These are phyloP conservation scores for Hylaeus volcanicus DNA, from an alignment of 1,140 invertebrate genomes.

Conservation along the genomic window DNA sequence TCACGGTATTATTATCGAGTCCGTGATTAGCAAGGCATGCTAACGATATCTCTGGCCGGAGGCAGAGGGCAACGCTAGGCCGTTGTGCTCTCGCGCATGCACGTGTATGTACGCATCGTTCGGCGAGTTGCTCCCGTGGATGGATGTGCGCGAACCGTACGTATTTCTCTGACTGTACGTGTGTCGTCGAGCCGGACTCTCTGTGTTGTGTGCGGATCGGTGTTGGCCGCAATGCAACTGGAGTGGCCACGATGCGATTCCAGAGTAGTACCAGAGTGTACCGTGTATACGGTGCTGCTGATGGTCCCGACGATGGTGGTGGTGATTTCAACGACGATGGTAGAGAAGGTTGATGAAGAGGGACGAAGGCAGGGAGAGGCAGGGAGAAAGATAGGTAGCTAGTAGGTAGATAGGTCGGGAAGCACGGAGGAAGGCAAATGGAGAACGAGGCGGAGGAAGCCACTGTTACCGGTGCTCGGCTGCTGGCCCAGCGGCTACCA, in stretches of 20 bases:
- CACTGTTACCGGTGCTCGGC: constrained; percentile 43
- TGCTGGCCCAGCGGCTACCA: constrained; percentile 44
- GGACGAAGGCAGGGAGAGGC: constrained; percentile 30
- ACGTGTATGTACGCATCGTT: constrained; percentile 51
- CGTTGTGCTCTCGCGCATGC: constrained; percentile 60
- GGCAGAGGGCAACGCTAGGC: constrained; percentile 71
- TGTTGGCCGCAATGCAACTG: constrained; percentile 70
- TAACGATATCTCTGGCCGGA: constrained; percentile 80
- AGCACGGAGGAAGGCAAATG: constrained; percentile 54
- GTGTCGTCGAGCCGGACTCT: constrained; percentile 17
- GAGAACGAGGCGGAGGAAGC: constrained; percentile 56
- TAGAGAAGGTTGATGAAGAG: constrained; percentile 54
- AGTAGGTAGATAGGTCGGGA: constrained; percentile 27
- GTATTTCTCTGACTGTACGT: constrained; percentile 21
- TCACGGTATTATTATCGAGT: constrained; percentile 81
- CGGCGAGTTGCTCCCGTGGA: constrained; percentile 49
- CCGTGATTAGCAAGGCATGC: constrained; percentile 81
- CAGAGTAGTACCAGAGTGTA: constrained; percentile 66
- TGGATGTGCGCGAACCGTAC: constrained; percentile 50
- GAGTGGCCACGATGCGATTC: constrained; percentile 71
- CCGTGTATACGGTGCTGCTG: constrained; percentile 58
- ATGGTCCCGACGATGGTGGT: constrained; percentile 61
- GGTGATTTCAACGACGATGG: constrained; percentile 75
- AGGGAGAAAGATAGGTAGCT: constrained; percentile 9
- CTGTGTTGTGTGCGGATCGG: constrained; percentile 52